Base-by-base conservation (phyloP, 2,113 vertebrate genomes). In the Hippocampus barbouri region DNA sequence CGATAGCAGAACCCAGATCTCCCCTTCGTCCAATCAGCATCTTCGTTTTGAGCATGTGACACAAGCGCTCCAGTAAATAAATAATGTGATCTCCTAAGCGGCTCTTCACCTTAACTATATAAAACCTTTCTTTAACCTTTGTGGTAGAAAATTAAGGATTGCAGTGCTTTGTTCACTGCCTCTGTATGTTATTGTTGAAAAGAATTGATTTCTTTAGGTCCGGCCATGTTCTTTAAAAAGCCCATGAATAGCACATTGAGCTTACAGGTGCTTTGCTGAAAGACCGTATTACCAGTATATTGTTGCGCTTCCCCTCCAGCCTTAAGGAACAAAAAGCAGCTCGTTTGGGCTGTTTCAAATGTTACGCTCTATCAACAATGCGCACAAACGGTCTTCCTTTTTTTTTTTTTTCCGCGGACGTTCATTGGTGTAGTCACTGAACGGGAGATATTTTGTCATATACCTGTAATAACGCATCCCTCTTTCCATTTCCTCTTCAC, bases 311-410 rank as follows among this genome's bases (percentile, higher is more conserved):
- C 69, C 69, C 67, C 60, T 69, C 49, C 25, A 65, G n/a, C 23
- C 34, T 72, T 25, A 38, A 80, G 84, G 78, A 76, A 40, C 49
- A 59, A 61, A 63, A 41, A 70, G 38, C 69, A 67, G 72, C 69
- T 77, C 80, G 79, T 78, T 86, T 69, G 80, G 51, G 43, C 64
- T 60, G 65, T 86, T 88, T 85, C 80, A 78, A 78, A 80, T 72
- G 76, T 68, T 67, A 30, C 18, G n/a, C 70, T 63, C 60, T 76
- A 71, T 81, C 82, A 83, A 85, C 78, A 86, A 83, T 73, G 40
- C 57, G 75, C 53, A 61, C 63, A 10, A 56, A 38, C 34, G 34
- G 34, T 38, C 34, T 5, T 38, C 34, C 68, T 78, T 78, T 78
- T 76, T 70, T 78, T 76, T 70, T 78, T 75, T 72, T 70, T 72